A percentile compares a stretch with the other conserved stretches of the same genome.
phyloP scores from a whole-genome alignment of 1,140 invertebrate species.

The Zaprionus nigranus region DNA sequence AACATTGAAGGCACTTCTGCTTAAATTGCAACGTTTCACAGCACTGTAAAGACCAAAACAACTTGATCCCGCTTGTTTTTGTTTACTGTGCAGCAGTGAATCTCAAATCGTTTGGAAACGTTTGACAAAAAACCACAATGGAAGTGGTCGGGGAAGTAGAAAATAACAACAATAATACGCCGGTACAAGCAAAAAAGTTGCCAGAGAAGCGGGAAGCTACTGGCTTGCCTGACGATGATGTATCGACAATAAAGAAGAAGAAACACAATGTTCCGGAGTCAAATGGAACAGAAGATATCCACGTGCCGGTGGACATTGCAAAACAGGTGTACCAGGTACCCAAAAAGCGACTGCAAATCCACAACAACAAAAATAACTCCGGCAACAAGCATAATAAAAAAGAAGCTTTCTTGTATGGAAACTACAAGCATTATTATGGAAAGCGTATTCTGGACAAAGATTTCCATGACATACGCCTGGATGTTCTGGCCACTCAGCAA shows the following conservation, averaged over 20 bases:
- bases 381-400: slow-evolving; percentile 39
- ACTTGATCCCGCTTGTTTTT: slow-evolving; percentile 25
- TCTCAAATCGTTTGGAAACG: slow-evolving; percentile 19
- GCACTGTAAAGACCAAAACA: slow-evolving; percentile 13
- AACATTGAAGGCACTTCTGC: not conserved
- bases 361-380: not conserved
- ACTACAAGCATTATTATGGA: slow-evolving; percentile 92
- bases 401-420: slow-evolving; percentile 71
- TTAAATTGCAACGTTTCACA: not conserved
- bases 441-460: slow-evolving; percentile 92
- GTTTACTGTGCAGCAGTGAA: slow-evolving; percentile 7
- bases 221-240: slow-evolving; percentile 2
- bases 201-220: slow-evolving; percentile 34
- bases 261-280: slow-evolving; percentile 16
- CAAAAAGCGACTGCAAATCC: slow-evolving; percentile 58
- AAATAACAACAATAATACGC: slow-evolving; percentile 51
- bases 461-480: slow-evolving; percentile 92
- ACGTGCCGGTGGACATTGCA: slow-evolving; percentile 8
- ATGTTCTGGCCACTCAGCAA: slow-evolving; percentile 89
- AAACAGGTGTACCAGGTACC: slow-evolving; percentile 3
- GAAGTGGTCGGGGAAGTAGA: slow-evolving; percentile 28
- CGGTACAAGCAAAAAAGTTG: not conserved
- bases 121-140: slow-evolving; percentile 43
- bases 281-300: not conserved
- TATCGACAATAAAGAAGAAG: slow-evolving; percentile 41